A percentile compares a stretch with the other conserved stretches of the same genome.
Conservation (phyloP, 1,140 invertebrate genomes). For the Saccostrea glomerata region DNA sequence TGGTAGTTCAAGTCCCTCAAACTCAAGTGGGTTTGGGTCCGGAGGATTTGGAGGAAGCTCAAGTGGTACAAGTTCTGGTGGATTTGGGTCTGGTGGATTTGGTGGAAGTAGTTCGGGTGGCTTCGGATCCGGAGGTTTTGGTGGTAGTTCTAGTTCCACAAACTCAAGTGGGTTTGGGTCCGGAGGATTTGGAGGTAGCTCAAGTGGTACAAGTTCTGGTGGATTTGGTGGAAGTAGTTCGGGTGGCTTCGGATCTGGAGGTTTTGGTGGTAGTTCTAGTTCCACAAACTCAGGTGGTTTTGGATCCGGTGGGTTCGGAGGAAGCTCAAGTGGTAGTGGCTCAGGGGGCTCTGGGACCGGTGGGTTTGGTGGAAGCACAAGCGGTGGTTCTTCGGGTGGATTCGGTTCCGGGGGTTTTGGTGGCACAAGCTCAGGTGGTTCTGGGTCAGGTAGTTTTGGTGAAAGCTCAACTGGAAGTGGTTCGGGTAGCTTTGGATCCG, state of each 20-base stretch:
- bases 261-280: background rate
- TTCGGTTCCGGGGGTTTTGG: constrained; percentile 5
- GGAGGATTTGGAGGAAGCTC: constrained; percentile 24
- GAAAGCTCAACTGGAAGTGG: constrained; percentile 1
- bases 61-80: constrained; percentile 5
- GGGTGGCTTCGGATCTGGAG: background rate
- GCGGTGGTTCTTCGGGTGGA: background rate
- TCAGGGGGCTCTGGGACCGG: background rate
- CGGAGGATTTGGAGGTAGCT: background rate
- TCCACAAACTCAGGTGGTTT: background rate
- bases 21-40: background rate
- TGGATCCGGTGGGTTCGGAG: background rate
- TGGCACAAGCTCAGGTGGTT: background rate
- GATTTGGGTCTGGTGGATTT: background rate
- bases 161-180: background rate
- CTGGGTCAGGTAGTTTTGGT: background rate
- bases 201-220: constrained; percentile 16
- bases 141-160: background rate
- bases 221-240: background rate
- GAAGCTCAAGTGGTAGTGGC: background rate
- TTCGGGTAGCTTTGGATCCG: background rate
- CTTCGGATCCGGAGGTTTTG: background rate
- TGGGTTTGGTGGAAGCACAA: background rate
- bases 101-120: background rate
- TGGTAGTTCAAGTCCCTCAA: no score